A percentile compares a stretch with the other conserved stretches of the same genome.
These are phyloP conservation scores for Meteorus colon DNA, from an alignment of 2,888 invertebrate genomes.

Conservation along the genomic window DNA sequence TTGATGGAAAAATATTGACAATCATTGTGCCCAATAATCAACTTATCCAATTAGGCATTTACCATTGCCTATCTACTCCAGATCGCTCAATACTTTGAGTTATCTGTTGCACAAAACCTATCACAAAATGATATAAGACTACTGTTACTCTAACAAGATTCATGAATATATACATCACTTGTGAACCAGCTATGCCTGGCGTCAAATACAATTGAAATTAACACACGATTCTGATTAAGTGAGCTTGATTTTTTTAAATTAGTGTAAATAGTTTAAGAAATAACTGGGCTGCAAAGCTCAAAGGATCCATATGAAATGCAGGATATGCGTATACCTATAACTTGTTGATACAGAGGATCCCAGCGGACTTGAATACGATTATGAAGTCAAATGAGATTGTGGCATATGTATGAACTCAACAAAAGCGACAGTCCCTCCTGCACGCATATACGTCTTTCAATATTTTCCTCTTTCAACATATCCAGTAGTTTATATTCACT, in stretches of 20 bases:
- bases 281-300: constrained; percentile 7
- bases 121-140: no score
- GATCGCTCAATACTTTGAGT: no score
- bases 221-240: neutral
- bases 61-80: no score
- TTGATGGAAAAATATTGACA: no score
- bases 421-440: constrained; percentile 49
- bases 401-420: constrained; percentile 71
- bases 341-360: constrained; percentile 71
- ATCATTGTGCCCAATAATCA: no score
- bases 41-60: no score
- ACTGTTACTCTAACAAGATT: no score
- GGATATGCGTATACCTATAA: constrained; percentile 64
- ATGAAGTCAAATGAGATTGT: constrained; percentile 73
- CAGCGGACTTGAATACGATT: constrained; percentile 68
- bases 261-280: neutral
- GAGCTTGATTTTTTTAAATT: neutral
- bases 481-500: constrained; percentile 20
- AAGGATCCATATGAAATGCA: constrained; percentile 47
- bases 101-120: no score
- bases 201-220: no score
- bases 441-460: constrained; percentile 15
- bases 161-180: no score
- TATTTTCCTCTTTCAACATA: neutral
- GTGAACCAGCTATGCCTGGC: no score